Base-by-base conservation (phyloP, 2,113 vertebrate genomes). In the Melanostigma gelatinosum region DNA sequence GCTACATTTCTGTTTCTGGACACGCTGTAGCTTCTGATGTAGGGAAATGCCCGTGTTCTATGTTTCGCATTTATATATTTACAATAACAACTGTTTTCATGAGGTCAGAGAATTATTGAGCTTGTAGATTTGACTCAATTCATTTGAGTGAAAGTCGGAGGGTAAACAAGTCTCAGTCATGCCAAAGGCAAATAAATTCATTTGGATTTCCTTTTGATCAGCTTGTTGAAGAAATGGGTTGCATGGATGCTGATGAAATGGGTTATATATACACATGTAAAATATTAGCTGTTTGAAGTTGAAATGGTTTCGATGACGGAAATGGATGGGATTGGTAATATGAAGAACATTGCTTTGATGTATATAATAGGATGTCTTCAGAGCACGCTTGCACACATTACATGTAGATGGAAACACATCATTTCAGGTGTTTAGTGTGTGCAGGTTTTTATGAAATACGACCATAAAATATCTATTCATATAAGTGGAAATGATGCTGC, bases 131-230 rank as follows among this genome's bases (percentile, higher is more conserved):
- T 87, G 63, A 66, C 75, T 79, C n/a, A 36, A 82, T 84, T 77
- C 38, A 66, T 83, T n/a, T 72, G 72, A 79, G 63, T 74, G 42
- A 87, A 89, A 72, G 61, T 77, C 62, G 46, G 42, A 84, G 60
- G 74, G 60, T 86, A 82, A 88, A 86, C 79, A 86, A 64, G 73
- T 68, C 62, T 75, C 48, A 79, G 46, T 77, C 52, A 81, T 77
- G 81, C 61, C 55, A 40, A 68, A 58, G 64, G 65, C 80, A 73
- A 86, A 82, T 82, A 57, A 73, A 84, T 86, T 83, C 9, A 79
- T 87, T 85, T 83, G 80, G 70, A 70, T 84, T 88, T 75, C 71
- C 72, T 82, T 82, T 88, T 85, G 70, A 86, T 91, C 83, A 78
- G 69, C 79, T 71, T 48, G 9, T 81, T 18, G 36, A 77, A 32